Base-by-base conservation (phyloP, 35 echinoderm and acorn worm genomes). In the Strongylocentrotus purpuratus region DNA sequence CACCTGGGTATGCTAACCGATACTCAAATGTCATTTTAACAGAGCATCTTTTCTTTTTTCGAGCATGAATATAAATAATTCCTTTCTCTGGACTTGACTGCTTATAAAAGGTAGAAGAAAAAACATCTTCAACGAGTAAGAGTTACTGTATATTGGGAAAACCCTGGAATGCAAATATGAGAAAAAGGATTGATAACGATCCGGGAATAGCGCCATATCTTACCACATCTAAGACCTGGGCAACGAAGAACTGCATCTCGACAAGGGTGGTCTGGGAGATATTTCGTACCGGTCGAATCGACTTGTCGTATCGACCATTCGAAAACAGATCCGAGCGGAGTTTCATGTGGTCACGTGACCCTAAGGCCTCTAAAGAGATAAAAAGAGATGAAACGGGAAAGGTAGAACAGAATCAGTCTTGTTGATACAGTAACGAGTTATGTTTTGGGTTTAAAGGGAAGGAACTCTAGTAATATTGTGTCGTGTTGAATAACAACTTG, bases 201-300 rank as follows among this genome's bases (percentile, higher is more conserved):
- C 28, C 22, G 20, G 28, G 65, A 78, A 78, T 78, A 78, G 20
- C 0, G 18, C 5, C 32, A 46, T 89, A 46, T 46, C 98, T 97
- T 94, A 99, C 98, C 96, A 99, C 97, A 85, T 99, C 98, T 28
- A 99, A 78, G 11, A 99, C 98, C 52, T 98, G 98, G 32, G 98
- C 97, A 35, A 99, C 96, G 85, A 99, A 99, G 59, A 99, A 99
- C 88, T 99, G 98, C 97, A 99, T 97, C 94, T 99, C 97, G 31
- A 99, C 97, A 45, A 97, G 91, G 58, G 97, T 98, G 32, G 98
- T 94, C 25, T 94, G 90, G 33, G 96, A 96, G 58, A 95, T 87
- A 95, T 98, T 97, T 85, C 85, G 88, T 28, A 99, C 98, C 48
- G 98, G 98, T 20, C 98, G 95, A 28, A 99, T 95, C 46, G 96